Conservation (phyloP, 2,888 invertebrate genomes). For the Amaurobius ferox region DNA sequence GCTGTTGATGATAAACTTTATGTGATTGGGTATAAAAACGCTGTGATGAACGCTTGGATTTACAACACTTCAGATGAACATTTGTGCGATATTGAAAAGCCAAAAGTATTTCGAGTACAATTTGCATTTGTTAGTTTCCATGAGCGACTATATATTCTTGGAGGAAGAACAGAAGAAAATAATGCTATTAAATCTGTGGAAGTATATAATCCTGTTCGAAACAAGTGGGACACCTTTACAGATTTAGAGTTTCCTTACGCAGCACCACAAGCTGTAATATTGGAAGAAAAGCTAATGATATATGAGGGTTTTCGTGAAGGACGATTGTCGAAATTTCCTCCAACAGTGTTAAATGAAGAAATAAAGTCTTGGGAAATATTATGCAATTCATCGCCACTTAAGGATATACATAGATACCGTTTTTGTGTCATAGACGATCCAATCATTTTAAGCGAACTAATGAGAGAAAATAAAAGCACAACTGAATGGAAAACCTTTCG, state of each 20-base stretch:
- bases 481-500: no score
- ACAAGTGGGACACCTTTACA: not conserved
- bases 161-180: not conserved
- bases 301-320: not conserved
- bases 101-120: not conserved
- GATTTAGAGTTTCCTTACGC: not conserved
- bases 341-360: not conserved
- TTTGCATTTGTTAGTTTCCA: not conserved
- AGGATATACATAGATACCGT: not conserved
- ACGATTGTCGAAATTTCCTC: not conserved
- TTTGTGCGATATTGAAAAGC: not conserved
- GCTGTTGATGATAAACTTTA: not conserved
- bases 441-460: not conserved
- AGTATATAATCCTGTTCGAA: not conserved
- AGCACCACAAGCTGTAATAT: not conserved
- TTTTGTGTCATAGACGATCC: not conserved
- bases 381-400: not conserved
- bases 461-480: not conserved
- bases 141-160: not conserved
- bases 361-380: not conserved
- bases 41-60: not conserved
- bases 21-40: not conserved
- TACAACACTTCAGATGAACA: not conserved
- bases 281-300: not conserved
- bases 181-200: not conserved